Evolutionary conservation across 1,140 invertebrate genomes (phyloP).

Genomic region (Lepidotrigona ventralis): DNA sequence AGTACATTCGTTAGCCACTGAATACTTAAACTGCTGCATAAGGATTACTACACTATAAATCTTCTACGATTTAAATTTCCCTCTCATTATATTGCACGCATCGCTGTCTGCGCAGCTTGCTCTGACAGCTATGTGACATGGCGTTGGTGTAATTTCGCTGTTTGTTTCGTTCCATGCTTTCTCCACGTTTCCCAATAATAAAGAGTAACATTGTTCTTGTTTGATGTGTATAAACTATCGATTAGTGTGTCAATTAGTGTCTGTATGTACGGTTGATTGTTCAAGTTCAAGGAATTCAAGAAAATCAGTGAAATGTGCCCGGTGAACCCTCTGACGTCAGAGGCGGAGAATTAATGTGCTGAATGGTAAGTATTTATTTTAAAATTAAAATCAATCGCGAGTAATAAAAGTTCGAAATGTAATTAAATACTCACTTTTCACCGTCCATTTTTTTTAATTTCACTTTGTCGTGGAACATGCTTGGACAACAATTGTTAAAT

Average conservation of each 20-base stretch:
- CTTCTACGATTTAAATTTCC: conserved; percentile 26
- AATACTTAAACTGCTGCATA: not conserved
- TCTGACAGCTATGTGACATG: conserved; percentile 42
- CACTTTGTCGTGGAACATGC: conserved; percentile 14
- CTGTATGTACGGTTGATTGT: not conserved
- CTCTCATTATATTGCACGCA: not conserved
- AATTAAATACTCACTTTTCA: not conserved
- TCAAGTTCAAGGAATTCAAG: not conserved
- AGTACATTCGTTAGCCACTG: not conserved
- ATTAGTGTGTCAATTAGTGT: not conserved
- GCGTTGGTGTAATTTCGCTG: conserved; percentile 22
- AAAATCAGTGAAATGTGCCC: conserved; percentile 36
- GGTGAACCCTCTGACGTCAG: conserved; percentile 48
- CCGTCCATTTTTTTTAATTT: too few species aligned
- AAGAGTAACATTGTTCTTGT: too few species aligned
- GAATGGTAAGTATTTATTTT: conserved; percentile 49
- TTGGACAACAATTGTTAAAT: conserved; percentile 24
- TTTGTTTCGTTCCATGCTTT: conserved; percentile 4
- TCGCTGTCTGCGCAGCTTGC: conserved; percentile 28
- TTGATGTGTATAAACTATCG: not conserved
- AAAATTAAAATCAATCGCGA: not conserved
- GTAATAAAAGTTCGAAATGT: not conserved
- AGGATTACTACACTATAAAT: not conserved
- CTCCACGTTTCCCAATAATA: not conserved
- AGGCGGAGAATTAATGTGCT: conserved; percentile 39